phyloP scores from a whole-genome alignment of 2,888 invertebrate species.

The Tinea semifulvella region DNA sequence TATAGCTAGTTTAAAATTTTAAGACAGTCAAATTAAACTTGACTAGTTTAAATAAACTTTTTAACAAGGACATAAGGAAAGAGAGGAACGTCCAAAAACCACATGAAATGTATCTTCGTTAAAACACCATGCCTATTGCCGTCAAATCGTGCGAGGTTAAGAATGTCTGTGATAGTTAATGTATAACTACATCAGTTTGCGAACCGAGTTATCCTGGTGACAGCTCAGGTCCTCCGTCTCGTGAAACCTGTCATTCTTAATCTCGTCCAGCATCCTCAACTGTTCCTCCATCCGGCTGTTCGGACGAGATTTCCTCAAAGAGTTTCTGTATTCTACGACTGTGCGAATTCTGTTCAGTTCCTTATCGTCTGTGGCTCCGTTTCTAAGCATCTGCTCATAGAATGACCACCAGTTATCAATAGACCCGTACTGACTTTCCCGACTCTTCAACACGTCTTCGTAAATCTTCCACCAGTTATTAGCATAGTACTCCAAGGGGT shows the following conservation, averaged over 20 bases:
- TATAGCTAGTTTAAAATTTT: too few relatives aligned
- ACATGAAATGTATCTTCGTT: neutral
- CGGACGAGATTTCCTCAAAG: slow-evolving; percentile 32
- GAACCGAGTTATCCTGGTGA: slow-evolving; percentile 41
- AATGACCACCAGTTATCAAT: slow-evolving; percentile 61
- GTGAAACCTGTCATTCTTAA: slow-evolving; percentile 41
- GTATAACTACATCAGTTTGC: neutral
- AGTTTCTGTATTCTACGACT: slow-evolving; percentile 34
- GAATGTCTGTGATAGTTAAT: neutral
- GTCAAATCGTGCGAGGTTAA: neutral
- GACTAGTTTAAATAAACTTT: too few relatives aligned
- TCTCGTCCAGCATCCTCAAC: slow-evolving; percentile 43
- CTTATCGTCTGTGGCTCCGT: slow-evolving; percentile 33
- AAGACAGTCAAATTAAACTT: too few relatives aligned
- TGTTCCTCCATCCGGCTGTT: slow-evolving; percentile 52
- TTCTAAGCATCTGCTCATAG: slow-evolving; percentile 49
- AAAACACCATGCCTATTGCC: neutral
- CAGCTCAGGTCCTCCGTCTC: slow-evolving; percentile 42
- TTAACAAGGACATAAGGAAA: too few relatives aligned
- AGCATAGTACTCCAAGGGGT: slow-evolving; percentile 55
- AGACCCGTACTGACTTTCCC: slow-evolving; percentile 55
- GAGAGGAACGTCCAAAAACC: neutral
- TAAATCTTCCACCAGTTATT: slow-evolving; percentile 64
- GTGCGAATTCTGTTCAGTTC: slow-evolving; percentile 36
- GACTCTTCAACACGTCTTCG: slow-evolving; percentile 48